Base-by-base conservation (phyloP, 2,888 invertebrate species). In the Rosalia funebris region DNA sequence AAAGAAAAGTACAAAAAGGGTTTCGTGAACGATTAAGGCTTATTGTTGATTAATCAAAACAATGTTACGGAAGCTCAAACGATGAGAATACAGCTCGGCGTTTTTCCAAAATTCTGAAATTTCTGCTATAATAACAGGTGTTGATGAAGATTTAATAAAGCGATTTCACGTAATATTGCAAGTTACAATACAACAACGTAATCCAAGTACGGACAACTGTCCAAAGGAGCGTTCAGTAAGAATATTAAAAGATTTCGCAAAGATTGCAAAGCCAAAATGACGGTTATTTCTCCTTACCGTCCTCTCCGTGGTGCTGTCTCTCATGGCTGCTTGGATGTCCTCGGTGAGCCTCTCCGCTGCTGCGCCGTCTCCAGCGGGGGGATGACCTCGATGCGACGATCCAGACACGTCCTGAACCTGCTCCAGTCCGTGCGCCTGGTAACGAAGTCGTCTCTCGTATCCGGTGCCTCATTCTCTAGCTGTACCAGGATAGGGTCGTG, bases 141-240 rank as follows among this genome's bases (percentile, higher is more conserved):
- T 65, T 14, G 62, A 65, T 16, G 41, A 63, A 32, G 31, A 37
- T 3, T 42, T 57, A 42, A 50, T 57, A 12, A 17, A 57, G 2
- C 9, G 42, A 34, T 57, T 50, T 16, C 19, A 57, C 16, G 11
- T 17, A 16, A 57, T 57, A 11, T 50, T 57, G 25, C 57, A 57
- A 41, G 19, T 34, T 1, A 48, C 39, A 11, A 39, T 41, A 10
- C 10, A 1, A 1, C 11, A 19, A 25, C 9, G 3, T 25, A 25
- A 25, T 5, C 3, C 9, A 25, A 9, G 9, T 25, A 9, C 25
- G 25, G 25, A 25, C 3, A 16, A 10, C 15, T 48, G 48, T 25
- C 62, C 5, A 62, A 69, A 20, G 73, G 75, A 62, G 72, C 74
- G 2, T 14, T 3, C 4, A 25, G 14, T 37, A 37, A 37, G 7